Evolutionary conservation across 2,888 invertebrate genomes (phyloP), one percentile per base, ranked within the genome.

Genomic region (Sialis lutaria): DNA sequence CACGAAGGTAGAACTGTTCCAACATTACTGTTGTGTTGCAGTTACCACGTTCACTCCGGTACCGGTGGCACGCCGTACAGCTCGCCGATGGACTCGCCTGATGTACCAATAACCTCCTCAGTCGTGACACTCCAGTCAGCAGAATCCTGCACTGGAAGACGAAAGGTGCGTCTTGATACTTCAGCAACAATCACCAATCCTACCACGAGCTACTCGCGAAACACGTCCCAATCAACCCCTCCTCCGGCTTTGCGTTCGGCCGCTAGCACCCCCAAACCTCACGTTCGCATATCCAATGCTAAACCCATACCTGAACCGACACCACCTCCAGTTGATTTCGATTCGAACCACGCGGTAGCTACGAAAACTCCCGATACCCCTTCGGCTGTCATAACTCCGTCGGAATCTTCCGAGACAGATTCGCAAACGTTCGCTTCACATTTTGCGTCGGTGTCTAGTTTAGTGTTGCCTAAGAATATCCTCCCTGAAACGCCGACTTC

Each of bases 61-160:
- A 73, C 79, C 54, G 86, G 85, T 44, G 75, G 76, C 52, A 84
- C 85, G 45, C 79, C 85, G 5, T 70, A 82, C 49, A 84, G 83
- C 53, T 86, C 85, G 51, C 87, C 88, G n/a, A 67, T 86, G 61
- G 87, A 88, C 63, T 85, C 84, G 9, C 83, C 84, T 22, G 84
- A 84, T 56, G 81, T 73, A 43, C 77, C 75, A 61, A 73, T 77
- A 53, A 77, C 77, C 50, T 77, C 77, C 59, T 77, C 77, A 48
- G 70, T 77, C 52, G 77, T 72, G 34, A 79, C 78, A 53, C 72
- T 78, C 61, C 75, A 76, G 56, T 76, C 75, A 67, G 74, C 75
- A 68, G 78, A 78, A 54, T 68, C 69, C 51, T 69, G 74, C 55
- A 65, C 67, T 49, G 57, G 64, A 47, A 64, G 65, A 54, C 65